phyloP scores from a whole-genome alignment of 2,888 invertebrate genomes.

The Heliconius charithonia region DNA sequence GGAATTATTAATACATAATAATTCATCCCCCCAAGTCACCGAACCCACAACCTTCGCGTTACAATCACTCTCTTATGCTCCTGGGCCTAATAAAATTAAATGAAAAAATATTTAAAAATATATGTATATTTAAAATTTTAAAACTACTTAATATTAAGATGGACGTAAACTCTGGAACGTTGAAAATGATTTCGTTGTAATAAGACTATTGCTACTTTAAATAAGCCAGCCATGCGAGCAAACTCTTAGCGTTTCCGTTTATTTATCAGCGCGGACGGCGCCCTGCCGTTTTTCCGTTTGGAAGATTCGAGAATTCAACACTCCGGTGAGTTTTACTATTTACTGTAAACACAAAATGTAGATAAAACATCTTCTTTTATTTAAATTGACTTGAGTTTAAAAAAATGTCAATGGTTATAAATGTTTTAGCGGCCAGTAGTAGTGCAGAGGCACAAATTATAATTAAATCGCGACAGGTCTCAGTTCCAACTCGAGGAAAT shows the following conservation, averaged over 20 bases:
- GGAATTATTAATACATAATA: too few relatives aligned
- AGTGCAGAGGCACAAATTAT: too few relatives aligned
- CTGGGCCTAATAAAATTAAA: too few relatives aligned
- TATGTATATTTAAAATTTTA: neutral
- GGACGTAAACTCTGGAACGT: neutral
- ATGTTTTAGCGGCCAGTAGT: too few relatives aligned
- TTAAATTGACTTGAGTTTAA: neutral
- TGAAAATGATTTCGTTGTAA: constrained; percentile 8
- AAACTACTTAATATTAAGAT: neutral
- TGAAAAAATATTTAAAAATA: neutral
- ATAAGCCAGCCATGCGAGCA: constrained; percentile 33
- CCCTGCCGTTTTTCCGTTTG: constrained; percentile 39
- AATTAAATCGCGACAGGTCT: too few relatives aligned
- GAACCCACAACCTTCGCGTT: too few relatives aligned
- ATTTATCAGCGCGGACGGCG: constrained; percentile 38
- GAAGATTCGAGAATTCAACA: constrained; percentile 34
- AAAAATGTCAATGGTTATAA: too few relatives aligned
- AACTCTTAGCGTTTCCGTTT: constrained; percentile 39
- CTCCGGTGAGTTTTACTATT: constrained; percentile 33
- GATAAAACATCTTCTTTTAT: constrained; percentile 9
- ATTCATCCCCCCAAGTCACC: too few relatives aligned
- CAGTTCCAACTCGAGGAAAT: too few relatives aligned
- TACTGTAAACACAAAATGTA: constrained; percentile 12
- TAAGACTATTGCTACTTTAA: constrained; percentile 11
- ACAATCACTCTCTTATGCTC: too few relatives aligned